phyloP scores from a whole-genome alignment of 2,113 vertebrate species.

The Grantiella picta region DNA sequence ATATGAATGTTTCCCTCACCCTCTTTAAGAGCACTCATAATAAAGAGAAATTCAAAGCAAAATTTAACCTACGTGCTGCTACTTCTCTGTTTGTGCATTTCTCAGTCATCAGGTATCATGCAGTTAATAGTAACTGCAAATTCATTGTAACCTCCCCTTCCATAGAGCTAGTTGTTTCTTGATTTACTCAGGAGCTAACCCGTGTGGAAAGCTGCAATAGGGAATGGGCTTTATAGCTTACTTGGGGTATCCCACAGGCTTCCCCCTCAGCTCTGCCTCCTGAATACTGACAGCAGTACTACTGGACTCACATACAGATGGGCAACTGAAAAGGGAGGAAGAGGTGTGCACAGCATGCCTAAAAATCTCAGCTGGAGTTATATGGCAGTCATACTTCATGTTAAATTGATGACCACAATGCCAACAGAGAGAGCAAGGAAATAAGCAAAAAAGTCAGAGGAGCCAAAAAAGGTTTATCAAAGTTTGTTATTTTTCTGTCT shows the following conservation, averaged over 20 bases:
- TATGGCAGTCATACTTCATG: neutral
- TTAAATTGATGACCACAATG: neutral
- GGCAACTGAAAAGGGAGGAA: neutral
- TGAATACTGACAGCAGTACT: neutral
- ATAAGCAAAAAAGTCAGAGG: neutral
- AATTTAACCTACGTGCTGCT: neutral
- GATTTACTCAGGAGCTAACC: neutral
- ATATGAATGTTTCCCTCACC: rapidly evolving
- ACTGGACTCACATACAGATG: neutral
- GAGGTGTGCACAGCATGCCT: neutral
- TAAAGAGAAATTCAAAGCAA: neutral
- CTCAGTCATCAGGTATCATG: neutral
- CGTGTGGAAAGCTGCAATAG: neutral
- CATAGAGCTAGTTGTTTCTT: neutral
- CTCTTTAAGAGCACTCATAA: neutral
- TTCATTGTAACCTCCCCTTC: neutral
- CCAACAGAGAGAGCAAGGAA: neutral
- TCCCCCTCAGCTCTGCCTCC: neutral
- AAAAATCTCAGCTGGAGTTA: neutral
- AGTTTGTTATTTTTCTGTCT: neutral
- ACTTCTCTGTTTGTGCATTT: neutral
- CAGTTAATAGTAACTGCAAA: neutral
- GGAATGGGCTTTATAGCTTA: neutral
- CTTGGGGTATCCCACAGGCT: neutral
- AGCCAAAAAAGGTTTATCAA: neutral